Base-by-base conservation (phyloP, 1,140 invertebrate species). In the Drosophila simulans region DNA sequence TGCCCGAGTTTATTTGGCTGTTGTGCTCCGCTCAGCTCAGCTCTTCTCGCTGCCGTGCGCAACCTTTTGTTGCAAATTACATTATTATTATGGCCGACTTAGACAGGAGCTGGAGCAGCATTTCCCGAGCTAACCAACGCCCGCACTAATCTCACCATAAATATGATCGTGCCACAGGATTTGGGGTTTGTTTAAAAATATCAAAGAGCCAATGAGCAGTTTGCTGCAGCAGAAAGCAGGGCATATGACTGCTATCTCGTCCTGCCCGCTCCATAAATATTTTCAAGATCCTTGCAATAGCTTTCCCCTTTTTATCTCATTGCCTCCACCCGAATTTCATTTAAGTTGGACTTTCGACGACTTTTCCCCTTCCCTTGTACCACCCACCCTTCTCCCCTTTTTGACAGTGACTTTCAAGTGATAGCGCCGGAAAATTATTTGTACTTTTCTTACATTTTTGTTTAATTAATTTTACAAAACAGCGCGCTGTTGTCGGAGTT, bases 381-480 rank as follows among this genome's bases (percentile, higher is more conserved):
- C 31, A 2, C 25, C 35, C 42, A 20, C 46, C 12, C 4, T 12
- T 22, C 48, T 34, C 20, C 39, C 25, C 4, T 20, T 46, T 69
- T 39, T 40, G 49, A 49, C 54, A 40, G 52, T 56, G 71, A 81
- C 54, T 64, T 58, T 69, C 42, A 59, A 85, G 74, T 76, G 72
- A 55, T 79, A 79, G 77, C 69, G 71, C 59, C 78, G 79, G 78
- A 80, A 86, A 83, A 88, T 89, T 83, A 83, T 83, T 80, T 89
- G 83, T 83, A 77, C 84, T 73, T 74, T 77, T 70, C 83, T 89
- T 77, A 88, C 76, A 89, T 89, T 88, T 88, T 89, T 89, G 84
- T 88, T 88, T 88, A 88, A 88, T 88, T 88, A 88, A 88, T 88
- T 88, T 88, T 88, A 80, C 83, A 89, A 60, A 66, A 46, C 42